Base-by-base conservation (phyloP, 2,888 invertebrate genomes). In the Ryuthela nishihirai region DNA sequence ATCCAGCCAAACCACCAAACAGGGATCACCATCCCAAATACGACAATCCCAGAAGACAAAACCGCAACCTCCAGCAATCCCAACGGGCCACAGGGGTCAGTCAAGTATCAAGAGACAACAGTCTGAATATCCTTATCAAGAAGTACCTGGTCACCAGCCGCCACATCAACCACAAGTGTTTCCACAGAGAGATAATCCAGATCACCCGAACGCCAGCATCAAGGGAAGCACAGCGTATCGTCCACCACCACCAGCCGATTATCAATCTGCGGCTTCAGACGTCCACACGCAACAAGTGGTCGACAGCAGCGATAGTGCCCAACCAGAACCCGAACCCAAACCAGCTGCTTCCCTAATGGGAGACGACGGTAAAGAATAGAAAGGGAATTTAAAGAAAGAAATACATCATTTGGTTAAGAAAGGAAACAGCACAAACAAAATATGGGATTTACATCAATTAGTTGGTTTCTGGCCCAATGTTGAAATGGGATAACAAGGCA, bases 161-260 rank as follows among this genome's bases (percentile, higher is more conserved):
- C 53, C 59, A 3, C 38, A 59, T 39, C 47, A 53, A 21, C 42
- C 39, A 9, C 59, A 59, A 42, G 48, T 59, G 12, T 59, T 59
- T 24, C 59, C 59, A 17, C 40, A 59, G 40, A 42, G 59, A 39
- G 59, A 59, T n/a, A 59, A 59, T 20, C 59, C 59, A 3, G 59
- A 59, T 24, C 59, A 59, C 21, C 59, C 59, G 2, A 59, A 59
- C 18, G 59, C 52, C 35, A 59, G 59, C 29, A 4, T 59, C 4
- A 59, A 59, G 32, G 59, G 59, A 15, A 59, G 53, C 26, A 39
- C 36, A 2, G 59, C 59, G 4, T 59, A 59, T 18, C 34, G 59
- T 10, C 59, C 59, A 12, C 59, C 59, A 10, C 59, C 59, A 1
- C 59, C 59, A 26, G 59, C 59, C 12, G 53, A 50, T n/a, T 59